A percentile compares a stretch with the other conserved stretches of the same genome.
These are phyloP conservation scores for Lasius fuliginosus DNA, from an alignment of 2,888 invertebrate genomes.

Conservation along the genomic window DNA sequence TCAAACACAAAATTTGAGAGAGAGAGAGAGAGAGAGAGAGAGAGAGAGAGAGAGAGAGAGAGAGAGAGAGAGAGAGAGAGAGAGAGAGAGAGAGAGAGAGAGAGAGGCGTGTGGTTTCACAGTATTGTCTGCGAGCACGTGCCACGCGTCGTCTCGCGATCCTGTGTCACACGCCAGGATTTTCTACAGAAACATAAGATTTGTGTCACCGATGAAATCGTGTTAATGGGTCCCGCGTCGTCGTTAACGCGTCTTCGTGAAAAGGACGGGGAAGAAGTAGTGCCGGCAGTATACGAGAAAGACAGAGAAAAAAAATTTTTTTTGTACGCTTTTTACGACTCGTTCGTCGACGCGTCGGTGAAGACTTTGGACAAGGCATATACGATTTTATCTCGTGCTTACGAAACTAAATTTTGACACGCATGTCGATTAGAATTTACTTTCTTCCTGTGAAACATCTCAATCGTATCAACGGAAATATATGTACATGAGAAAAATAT, in stretches of 20 bases:
- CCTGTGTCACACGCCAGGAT: constrained; percentile 19
- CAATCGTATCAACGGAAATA: constrained; percentile 12
- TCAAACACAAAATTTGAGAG: constrained; percentile 1
- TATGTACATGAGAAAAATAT: background rate
- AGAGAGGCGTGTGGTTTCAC: background rate
- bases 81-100: constrained; percentile 5
- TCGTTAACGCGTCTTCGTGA: constrained; percentile 69
- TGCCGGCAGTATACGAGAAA: background rate
- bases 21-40: constrained; percentile 2
- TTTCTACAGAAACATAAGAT: constrained; percentile 66
- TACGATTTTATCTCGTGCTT: constrained; percentile 52
- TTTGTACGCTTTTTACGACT: constrained; percentile 67
- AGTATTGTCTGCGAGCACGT: constrained; percentile 59
- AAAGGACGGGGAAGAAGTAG: constrained; percentile 46
- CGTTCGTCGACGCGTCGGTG: constrained; percentile 48
- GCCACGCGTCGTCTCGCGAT: constrained; percentile 27
- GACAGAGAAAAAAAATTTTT: constrained; percentile 25
- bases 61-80: background rate
- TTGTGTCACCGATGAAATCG: constrained; percentile 68
- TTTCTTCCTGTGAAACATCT: background rate
- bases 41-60: background rate
- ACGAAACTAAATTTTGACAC: constrained; percentile 42
- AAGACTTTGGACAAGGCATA: background rate
- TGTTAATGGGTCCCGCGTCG: constrained; percentile 67
- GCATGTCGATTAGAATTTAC: constrained; percentile 4